Conservation (phyloP, 2,888 invertebrate genomes). For the Cataglyphis rosenhaueri region DNA sequence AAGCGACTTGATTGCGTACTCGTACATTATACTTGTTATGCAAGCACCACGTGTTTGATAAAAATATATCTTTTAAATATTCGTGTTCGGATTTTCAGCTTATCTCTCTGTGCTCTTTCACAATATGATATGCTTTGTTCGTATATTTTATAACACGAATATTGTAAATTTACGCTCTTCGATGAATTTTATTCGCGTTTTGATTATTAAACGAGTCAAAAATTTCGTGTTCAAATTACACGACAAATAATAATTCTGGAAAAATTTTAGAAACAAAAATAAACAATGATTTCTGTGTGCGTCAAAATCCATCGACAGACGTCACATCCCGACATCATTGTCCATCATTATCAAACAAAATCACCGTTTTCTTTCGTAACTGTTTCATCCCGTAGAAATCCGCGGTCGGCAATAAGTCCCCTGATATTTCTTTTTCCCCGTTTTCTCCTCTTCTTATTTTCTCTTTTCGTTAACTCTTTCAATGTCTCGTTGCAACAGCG, state of each 20-base stretch:
- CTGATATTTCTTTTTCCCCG: conserved; percentile 20
- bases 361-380: conserved; percentile 57
- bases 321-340: conserved; percentile 43
- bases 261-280: not conserved
- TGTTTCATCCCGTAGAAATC: conserved; percentile 49
- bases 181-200: not conserved
- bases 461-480: conserved; percentile 43
- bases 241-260: not conserved
- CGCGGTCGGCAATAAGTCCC: conserved; percentile 41
- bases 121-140: not conserved
- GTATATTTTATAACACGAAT: not conserved
- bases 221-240: not conserved
- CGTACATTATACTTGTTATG: conserved; percentile 49
- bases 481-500: conserved; percentile 64
- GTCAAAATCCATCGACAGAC: not conserved
- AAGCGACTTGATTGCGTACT: conserved; percentile 67
- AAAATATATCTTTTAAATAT: conserved; percentile 57
- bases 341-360: conserved; percentile 65
- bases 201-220: not conserved
- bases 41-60: conserved; percentile 40
- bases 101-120: not conserved
- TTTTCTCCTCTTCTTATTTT: not conserved
- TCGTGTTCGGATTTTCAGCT: not conserved
- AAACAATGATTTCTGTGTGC: not conserved
- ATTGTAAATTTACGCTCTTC: not conserved